phyloP scores from a whole-genome alignment of 2,797 vertebrate species.

The Enteromius viviparus region DNA sequence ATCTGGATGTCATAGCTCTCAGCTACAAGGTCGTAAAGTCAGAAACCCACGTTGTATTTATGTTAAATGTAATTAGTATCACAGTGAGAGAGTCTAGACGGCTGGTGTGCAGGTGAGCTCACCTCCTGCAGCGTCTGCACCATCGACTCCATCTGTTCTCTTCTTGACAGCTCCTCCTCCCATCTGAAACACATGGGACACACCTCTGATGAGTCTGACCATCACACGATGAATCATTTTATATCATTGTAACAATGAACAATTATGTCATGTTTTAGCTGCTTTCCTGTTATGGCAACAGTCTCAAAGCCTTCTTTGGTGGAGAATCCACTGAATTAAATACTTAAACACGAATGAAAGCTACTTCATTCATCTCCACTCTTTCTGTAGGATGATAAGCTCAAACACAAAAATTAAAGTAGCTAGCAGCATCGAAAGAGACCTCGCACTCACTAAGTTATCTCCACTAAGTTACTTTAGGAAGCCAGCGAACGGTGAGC shows the following conservation, averaged over 20 bases:
- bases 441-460: too few relatives aligned
- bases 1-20: not conserved
- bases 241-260: not conserved
- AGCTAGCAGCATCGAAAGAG: too few relatives aligned
- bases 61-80: not conserved
- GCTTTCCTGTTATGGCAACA: not conserved
- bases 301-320: not conserved
- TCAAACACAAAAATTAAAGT: not conserved
- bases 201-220: conserved; percentile 34
- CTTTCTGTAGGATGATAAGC: not conserved
- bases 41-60: not conserved
- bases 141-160: conserved; percentile 88
- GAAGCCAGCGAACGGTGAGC: too few relatives aligned
- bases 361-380: not conserved
- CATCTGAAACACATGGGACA: conserved; percentile 80
- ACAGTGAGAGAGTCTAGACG: conserved; percentile 21
- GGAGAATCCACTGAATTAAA: not conserved
- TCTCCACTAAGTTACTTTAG: too few relatives aligned
- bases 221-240: not conserved
- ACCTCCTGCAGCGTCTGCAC: conserved; percentile 92
- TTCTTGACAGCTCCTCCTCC: conserved; percentile 91
- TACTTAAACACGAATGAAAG: not conserved
- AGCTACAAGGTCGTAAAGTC: conserved; percentile 11
- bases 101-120: conserved; percentile 61
- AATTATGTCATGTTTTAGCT: not conserved